These are phyloP conservation scores for Aegithalos caudatus DNA, from an alignment of 2,113 vertebrate species.

Conservation along the genomic window DNA sequence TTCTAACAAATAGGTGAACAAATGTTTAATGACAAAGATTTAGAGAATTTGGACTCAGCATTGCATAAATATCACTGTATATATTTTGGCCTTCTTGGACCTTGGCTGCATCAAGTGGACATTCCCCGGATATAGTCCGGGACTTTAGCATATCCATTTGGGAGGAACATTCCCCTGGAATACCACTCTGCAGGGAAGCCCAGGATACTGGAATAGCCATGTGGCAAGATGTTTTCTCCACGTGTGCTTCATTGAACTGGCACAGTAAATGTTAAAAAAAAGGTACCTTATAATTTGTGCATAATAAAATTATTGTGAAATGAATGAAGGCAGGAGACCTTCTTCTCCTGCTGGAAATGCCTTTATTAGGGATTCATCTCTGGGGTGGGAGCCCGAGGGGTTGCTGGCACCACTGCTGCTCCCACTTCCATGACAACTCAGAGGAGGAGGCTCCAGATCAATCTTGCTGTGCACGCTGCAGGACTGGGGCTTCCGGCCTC, in stretches of 20 bases:
- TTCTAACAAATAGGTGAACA: background rate
- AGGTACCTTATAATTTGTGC: too few relatives aligned
- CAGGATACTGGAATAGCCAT: background rate
- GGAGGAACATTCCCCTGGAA: background rate
- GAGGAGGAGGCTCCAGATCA: too few relatives aligned
- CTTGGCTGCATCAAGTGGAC: background rate
- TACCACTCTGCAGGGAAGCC: background rate
- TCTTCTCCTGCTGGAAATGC: too few relatives aligned
- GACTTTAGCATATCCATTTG: fast-evolving
- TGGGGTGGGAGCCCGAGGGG: too few relatives aligned
- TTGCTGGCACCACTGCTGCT: too few relatives aligned
- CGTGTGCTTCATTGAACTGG: background rate
- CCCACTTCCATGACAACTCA: too few relatives aligned
- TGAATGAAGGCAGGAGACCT: too few relatives aligned
- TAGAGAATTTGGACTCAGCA: background rate
- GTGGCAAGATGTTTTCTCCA: background rate
- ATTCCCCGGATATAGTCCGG: background rate
- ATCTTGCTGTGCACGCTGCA: too few relatives aligned
- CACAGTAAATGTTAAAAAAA: background rate
- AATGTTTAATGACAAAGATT: background rate
- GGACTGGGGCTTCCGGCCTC: too few relatives aligned
- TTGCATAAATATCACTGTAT: background rate
- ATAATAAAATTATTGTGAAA: too few relatives aligned
- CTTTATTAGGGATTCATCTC: too few relatives aligned
- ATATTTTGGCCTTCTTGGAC: background rate